Percentiles rank a stretch among this genome's conserved stretches.
phyloP scores from a whole-genome alignment of 1,140 invertebrate species.

The Trypoxylus dichotomus region DNA sequence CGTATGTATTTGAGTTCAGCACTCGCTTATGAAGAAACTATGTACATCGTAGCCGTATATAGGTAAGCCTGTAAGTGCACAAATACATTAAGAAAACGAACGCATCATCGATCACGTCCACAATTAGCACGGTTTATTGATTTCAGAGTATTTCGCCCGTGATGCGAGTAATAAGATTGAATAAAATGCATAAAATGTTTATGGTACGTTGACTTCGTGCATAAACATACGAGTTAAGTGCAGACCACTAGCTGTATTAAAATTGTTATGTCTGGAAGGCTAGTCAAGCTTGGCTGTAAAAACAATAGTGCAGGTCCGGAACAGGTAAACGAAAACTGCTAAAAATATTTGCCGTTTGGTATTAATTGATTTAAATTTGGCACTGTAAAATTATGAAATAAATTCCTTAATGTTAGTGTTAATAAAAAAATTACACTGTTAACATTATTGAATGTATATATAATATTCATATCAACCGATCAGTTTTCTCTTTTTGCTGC shows the following conservation, averaged over 20 bases:
- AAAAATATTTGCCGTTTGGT: not conserved
- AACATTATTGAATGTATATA: too few species aligned
- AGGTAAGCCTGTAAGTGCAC: not conserved
- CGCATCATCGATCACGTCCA: not conserved
- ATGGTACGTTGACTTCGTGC: not conserved
- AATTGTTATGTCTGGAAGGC: conserved; percentile 6
- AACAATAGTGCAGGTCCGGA: not conserved
- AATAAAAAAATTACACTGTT: too few species aligned
- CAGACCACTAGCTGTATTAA: not conserved
- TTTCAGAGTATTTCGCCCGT: not conserved
- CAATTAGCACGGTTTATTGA: conserved; percentile 19
- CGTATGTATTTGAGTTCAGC: not conserved
- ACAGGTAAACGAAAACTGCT: not conserved
- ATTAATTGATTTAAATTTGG: too few species aligned
- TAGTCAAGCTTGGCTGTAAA: not conserved
- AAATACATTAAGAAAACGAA: not conserved
- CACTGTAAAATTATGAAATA: too few species aligned
- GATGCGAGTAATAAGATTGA: not conserved
- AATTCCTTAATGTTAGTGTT: too few species aligned
- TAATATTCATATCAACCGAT: too few species aligned
- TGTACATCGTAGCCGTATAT: not conserved
- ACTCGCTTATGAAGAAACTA: not conserved
- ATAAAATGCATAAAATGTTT: not conserved
- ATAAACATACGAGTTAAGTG: not conserved
- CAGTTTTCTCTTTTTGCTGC: too few species aligned